Percentiles rank a stretch among this genome's conserved stretches.
These are phyloP conservation scores for Tetramorium alpestre DNA, from an alignment of 1,140 invertebrate species.

Conservation along the genomic window DNA sequence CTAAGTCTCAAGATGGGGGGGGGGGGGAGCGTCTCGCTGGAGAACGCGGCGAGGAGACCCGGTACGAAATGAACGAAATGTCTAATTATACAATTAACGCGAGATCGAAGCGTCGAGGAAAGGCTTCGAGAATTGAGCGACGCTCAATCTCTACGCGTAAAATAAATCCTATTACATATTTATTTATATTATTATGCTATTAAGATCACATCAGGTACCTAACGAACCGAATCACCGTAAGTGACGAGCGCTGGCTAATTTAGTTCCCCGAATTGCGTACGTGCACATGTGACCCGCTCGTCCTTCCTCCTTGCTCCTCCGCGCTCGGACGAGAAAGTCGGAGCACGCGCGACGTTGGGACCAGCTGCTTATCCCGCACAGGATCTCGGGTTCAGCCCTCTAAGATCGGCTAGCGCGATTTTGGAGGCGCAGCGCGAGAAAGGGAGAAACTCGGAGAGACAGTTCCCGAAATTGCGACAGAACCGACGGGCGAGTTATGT, in stretches of 20 bases:
- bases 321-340: not conserved
- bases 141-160: not conserved
- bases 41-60: not conserved
- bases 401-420: constrained; percentile 73
- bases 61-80: not conserved
- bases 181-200: constrained; percentile 40
- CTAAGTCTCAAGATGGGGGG: not conserved
- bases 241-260: constrained; percentile 53
- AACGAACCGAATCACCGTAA: constrained; percentile 48
- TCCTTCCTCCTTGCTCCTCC: constrained; percentile 3
- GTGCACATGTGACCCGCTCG: constrained; percentile 11
- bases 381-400: constrained; percentile 66
- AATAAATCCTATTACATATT: constrained; percentile 2
- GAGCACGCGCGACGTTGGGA: constrained; percentile 64
- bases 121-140: not conserved
- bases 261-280: constrained; percentile 26
- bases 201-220: constrained; percentile 36
- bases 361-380: constrained; percentile 69
- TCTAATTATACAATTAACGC: not conserved
- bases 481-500: constrained; percentile 49
- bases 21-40: not conserved
- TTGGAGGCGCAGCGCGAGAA: constrained; percentile 61
- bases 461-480: constrained; percentile 65
- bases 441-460: not conserved
- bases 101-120: not conserved